These are phyloP conservation scores for Dendrolimus punctatus DNA, from an alignment of 1,140 invertebrate species.

Conservation along the genomic window DNA sequence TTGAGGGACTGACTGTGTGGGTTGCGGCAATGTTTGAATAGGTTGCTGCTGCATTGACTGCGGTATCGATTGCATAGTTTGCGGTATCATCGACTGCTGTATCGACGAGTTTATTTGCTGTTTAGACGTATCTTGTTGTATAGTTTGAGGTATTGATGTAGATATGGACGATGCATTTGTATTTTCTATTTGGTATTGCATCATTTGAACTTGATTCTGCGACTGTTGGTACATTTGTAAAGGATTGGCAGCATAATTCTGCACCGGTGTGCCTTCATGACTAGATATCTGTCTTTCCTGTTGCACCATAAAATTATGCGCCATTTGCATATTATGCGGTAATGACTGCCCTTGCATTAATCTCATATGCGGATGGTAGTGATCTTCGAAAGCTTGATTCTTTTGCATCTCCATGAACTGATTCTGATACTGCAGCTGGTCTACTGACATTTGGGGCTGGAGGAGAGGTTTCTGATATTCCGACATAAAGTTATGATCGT, in stretches of 20 bases:
- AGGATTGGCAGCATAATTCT: constrained; percentile 60
- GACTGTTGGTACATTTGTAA: constrained; percentile 58
- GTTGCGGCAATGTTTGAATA: constrained; percentile 22
- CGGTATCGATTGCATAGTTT: constrained; percentile 21
- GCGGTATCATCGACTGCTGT: constrained; percentile 17
- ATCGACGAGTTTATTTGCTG: constrained; percentile 22
- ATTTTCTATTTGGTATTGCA: constrained; percentile 26
- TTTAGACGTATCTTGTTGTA: constrained; percentile 11
- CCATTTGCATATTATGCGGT: constrained; percentile 45
- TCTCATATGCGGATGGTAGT: constrained; percentile 40
- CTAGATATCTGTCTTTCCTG: constrained; percentile 68
- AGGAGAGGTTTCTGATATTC: constrained; percentile 60
- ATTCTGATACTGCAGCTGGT: constrained; percentile 55
- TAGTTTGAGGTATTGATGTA: constrained; percentile 14
- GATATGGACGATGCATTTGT: constrained; percentile 5
- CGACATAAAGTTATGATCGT: constrained; percentile 47
- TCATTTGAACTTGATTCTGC: constrained; percentile 34
- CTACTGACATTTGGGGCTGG: constrained; percentile 51
- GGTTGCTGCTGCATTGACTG: constrained; percentile 13
- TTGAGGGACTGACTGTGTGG: constrained; percentile 19
- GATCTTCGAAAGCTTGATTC: constrained; percentile 43
- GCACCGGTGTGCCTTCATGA: constrained; percentile 69
- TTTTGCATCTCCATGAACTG: constrained; percentile 48
- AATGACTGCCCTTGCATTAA: constrained; percentile 55
- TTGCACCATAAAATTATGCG: constrained; percentile 46